Base-by-base conservation (phyloP, 2,797 vertebrate species). In the Apodemus agrarius region DNA sequence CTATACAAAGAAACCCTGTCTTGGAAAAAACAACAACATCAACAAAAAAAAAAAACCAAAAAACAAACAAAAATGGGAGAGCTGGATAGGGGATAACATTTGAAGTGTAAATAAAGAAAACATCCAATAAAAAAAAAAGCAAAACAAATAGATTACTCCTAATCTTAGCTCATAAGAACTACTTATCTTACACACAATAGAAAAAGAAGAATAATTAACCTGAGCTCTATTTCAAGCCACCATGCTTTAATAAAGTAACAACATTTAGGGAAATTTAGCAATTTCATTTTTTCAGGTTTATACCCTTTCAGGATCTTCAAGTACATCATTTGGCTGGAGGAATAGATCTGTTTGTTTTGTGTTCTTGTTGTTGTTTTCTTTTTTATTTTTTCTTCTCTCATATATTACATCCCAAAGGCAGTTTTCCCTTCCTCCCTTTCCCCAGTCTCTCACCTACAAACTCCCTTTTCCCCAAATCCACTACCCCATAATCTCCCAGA, bases 161-260 rank as follows among this genome's bases (percentile, higher is more conserved):
- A 94, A 92, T 43, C 22, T 57, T 76, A 91, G 31, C 74, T 93
- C 12, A 83, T 89, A 86, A 92, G 24, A 93, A 90, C 29, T n/a
- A 78, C 29, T 78, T 76, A 72, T 89, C 80, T 82, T 96, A 75
- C 76, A 96, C 13, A 76, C 67, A 87, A 59, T 78, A 37, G 91
- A 82, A 94, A 96, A 98, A 86, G 2, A 91, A 97, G 2, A 91
- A 97, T 16, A 37, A 79, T 31, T 54, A 92, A 67, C 22, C 34
- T 22, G 57, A 93, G 80, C 69, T 61, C 67, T 24, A 37, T 22
- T 40, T 79, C 37, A 93, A 83, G 84, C 57, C 16, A 67, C 16
- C n/a, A 93, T 76, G 19, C 57, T 81, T 83, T 69, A 82, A 34
- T 93, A 84, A 88, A 88, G 17, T 92, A 63, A 80, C n/a, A 92